A percentile compares a stretch with the other conserved stretches of the same genome.
Evolutionary conservation across 2,797 vertebrate genomes (phyloP).

Genomic region (Melanotaenia pygmaea): DNA sequence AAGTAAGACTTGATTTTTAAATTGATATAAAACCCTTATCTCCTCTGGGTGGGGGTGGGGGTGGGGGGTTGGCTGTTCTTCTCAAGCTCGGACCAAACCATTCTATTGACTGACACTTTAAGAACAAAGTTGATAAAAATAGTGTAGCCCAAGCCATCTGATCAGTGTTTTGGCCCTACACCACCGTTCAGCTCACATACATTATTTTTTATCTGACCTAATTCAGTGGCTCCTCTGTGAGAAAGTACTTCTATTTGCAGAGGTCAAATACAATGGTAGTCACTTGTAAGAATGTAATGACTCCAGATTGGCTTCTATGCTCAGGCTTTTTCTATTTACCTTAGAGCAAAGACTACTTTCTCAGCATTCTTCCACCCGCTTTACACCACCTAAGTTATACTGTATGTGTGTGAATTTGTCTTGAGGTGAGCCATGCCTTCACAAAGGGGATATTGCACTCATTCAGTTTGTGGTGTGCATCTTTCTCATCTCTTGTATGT

Average conservation of each 20-base stretch:
- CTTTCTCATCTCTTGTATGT: too few relatives aligned
- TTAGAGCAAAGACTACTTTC: neutral
- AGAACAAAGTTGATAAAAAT: neutral
- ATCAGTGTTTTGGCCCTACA: neutral
- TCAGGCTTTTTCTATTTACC: neutral
- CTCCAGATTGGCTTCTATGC: neutral
- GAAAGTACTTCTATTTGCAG: slow-evolving; percentile 2
- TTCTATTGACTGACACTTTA: too few relatives aligned
- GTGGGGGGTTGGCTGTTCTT: too few relatives aligned
- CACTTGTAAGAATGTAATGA: neutral
- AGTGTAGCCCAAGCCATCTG: neutral
- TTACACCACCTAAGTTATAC: neutral
- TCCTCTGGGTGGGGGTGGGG: too few relatives aligned
- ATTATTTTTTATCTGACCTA: slow-evolving; percentile 1
- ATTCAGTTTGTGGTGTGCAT: neutral
- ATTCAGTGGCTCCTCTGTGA: neutral
- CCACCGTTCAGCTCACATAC: neutral
- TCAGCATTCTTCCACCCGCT: neutral
- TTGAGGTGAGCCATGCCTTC: neutral
- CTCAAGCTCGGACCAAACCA: too few relatives aligned
- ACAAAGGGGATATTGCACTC: neutral
- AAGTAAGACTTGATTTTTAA: neutral
- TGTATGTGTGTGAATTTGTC: neutral
- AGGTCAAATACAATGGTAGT: neutral
- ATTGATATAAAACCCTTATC: neutral